These are phyloP conservation scores for Crotalus viridis DNA, from an alignment of 2,113 vertebrate genomes.

Conservation along the genomic window DNA sequence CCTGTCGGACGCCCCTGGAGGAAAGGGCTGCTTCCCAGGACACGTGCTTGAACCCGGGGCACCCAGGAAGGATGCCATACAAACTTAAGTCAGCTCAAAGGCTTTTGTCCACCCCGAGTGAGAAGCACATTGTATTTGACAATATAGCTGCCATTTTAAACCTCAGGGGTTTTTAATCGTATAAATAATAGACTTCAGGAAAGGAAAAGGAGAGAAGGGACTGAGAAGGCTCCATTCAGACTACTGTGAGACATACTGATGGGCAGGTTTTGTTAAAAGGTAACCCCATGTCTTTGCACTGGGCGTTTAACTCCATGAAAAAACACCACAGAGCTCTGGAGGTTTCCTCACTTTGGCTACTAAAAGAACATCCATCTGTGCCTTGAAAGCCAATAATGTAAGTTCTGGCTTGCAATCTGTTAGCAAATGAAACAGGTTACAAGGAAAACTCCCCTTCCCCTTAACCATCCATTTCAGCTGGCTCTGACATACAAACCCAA, in stretches of 20 bases:
- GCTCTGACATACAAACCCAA: not conserved
- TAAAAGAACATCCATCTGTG: slow-evolving; percentile 43
- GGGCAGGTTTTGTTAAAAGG: slow-evolving; percentile 35
- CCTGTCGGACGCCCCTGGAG: slow-evolving; percentile 42
- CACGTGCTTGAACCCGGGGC: slow-evolving; percentile 29
- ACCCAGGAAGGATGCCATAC: slow-evolving; percentile 41
- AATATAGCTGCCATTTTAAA: slow-evolving; percentile 68
- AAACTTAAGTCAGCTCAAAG: slow-evolving; percentile 54
- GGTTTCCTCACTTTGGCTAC: slow-evolving; percentile 50
- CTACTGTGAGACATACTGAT: slow-evolving; percentile 49
- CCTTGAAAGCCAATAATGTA: slow-evolving; percentile 30
- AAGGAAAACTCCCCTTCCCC: not conserved
- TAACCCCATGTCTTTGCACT: slow-evolving; percentile 17
- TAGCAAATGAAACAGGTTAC: slow-evolving; percentile 33
- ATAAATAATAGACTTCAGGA: slow-evolving; percentile 64
- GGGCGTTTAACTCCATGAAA: slow-evolving; percentile 39
- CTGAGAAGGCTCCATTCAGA: slow-evolving; percentile 56
- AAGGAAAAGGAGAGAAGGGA: slow-evolving; percentile 14
- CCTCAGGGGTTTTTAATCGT: slow-evolving; percentile 59
- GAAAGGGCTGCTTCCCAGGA: slow-evolving; percentile 31
- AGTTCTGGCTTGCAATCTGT: slow-evolving; percentile 35
- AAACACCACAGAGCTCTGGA: slow-evolving; percentile 50
- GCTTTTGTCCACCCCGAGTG: slow-evolving; percentile 57
- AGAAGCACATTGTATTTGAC: slow-evolving; percentile 63
- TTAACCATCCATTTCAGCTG: slow-evolving; percentile 4